Evolutionary conservation across 2,797 vertebrate species (phyloP), one percentile per base, ranked within the genome.

Genomic region (Catostomus latipinnis): DNA sequence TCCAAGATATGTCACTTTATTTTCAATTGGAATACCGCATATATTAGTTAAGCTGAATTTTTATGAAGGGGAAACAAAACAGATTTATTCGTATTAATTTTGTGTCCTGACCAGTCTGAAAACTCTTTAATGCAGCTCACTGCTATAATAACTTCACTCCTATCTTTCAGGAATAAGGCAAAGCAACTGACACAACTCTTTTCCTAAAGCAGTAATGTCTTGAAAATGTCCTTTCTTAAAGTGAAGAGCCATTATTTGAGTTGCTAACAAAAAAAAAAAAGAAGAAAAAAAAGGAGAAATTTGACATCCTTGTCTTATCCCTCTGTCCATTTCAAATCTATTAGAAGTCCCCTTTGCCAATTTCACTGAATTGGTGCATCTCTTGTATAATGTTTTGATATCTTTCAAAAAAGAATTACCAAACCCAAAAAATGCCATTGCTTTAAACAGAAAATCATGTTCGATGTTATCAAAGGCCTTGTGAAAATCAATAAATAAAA

Each of bases 151-250:
- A 81, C 13, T 49, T 76, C 12, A 48, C 43, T 8, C n/a, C 53
- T 45, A 11, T 77, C 34, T 49, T 45, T 65, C 5, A 65, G 22
- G 65, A 76, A 77, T 6, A 57, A 18, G 16, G 71, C 16, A 8
- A 71, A 68, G 8, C 67, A 80, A 10, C 6, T 73, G 77, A 46
- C 16, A 80, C n/a, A 34, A n/a, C 72, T 73, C 13, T 46, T 46
- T 80, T 6, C 57, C 76, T 16, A 52, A 10, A 6, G 16, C 22
- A 13, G 34, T 50, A n/a, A 78, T 78, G 2, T 48, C 77, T 10
- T 52, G 46, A 34, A 62, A 18, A 43, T 62, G 8, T 9, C 50
- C 8, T 11, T 52, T 52, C 8, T 52, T 52, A 4, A 52, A 10
- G 50, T 52, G 50, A 52, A 52, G 50, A 10, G 1, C 8, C 50